Evolutionary conservation across 2,113 vertebrate genomes (phyloP).

Genomic region (Grus americana): DNA sequence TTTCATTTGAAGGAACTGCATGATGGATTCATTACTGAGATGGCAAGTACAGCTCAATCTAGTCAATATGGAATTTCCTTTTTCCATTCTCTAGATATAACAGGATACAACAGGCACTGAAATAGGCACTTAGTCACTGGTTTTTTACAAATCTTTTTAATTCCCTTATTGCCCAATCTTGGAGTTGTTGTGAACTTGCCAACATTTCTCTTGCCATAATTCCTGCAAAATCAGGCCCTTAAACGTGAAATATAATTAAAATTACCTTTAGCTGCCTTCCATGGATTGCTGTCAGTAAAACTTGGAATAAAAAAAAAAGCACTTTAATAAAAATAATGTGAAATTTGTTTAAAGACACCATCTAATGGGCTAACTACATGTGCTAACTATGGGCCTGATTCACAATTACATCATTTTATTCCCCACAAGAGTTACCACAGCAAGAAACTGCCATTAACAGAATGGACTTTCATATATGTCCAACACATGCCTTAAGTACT

Average conservation of each 20-base stretch:
- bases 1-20: constrained; percentile 51
- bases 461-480: not conserved
- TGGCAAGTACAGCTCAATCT: constrained; percentile 60
- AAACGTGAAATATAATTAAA: constrained; percentile 14
- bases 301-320: not conserved
- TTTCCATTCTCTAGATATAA: constrained; percentile 64
- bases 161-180: constrained; percentile 58
- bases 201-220: constrained; percentile 22
- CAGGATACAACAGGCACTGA: constrained; percentile 65
- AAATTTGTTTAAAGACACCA: not conserved
- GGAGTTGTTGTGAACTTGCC: constrained; percentile 8
- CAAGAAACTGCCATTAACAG: not conserved
- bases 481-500: not conserved
- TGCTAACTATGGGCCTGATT: not conserved
- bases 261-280: not conserved
- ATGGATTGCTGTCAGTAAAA: not conserved
- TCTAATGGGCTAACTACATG: not conserved
- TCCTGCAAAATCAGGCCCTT: constrained; percentile 27
- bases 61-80: constrained; percentile 66
- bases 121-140: constrained; percentile 41
- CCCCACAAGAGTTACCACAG: not conserved
- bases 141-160: constrained; percentile 57
- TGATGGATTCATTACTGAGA: constrained; percentile 66
- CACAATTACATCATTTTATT: not conserved
- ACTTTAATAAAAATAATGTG: not conserved